Conservation (phyloP, 2,888 invertebrate species). For the Cosmorhoe ocellata region DNA sequence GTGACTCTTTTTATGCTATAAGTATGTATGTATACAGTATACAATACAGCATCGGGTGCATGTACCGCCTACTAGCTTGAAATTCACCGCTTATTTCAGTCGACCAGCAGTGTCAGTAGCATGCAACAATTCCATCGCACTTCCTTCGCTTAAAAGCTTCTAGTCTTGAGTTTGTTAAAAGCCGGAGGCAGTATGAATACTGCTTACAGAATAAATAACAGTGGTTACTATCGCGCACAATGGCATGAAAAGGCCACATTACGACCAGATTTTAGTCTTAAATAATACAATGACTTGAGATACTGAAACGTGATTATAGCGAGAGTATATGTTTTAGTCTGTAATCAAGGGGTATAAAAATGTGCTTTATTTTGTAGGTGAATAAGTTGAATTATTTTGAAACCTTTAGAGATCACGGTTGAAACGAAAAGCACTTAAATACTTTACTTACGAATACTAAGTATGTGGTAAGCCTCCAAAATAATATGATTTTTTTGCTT, state of each 20-base stretch:
- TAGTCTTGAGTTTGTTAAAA: constrained; percentile 68
- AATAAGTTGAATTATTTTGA: no score
- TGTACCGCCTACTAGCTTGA: not conserved
- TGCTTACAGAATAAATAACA: constrained; percentile 38
- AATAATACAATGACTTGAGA: constrained; percentile 66
- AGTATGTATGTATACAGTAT: no score
- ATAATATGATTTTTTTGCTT: no score
- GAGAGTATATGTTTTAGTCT: not conserved
- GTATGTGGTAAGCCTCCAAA: no score
- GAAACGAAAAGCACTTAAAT: no score
- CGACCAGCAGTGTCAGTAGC: constrained; percentile 29
- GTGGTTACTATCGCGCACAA: constrained; percentile 47
- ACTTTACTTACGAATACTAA: no score
- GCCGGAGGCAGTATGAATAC: constrained; percentile 64
- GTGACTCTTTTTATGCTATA: no score
- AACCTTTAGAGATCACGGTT: no score
- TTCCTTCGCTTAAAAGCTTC: constrained; percentile 66
- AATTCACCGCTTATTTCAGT: constrained; percentile 25
- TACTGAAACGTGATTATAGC: constrained; percentile 34
- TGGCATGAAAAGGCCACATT: constrained; percentile 67
- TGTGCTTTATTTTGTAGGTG: no score
- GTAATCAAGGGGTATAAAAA: not conserved
- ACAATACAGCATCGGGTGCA: no score
- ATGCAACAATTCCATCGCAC: constrained; percentile 56
- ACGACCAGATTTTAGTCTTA: constrained; percentile 66